Evolutionary conservation across 1,140 invertebrate genomes (phyloP), one percentile per base, ranked within the genome.

Genomic region (Drosophila willistoni): DNA sequence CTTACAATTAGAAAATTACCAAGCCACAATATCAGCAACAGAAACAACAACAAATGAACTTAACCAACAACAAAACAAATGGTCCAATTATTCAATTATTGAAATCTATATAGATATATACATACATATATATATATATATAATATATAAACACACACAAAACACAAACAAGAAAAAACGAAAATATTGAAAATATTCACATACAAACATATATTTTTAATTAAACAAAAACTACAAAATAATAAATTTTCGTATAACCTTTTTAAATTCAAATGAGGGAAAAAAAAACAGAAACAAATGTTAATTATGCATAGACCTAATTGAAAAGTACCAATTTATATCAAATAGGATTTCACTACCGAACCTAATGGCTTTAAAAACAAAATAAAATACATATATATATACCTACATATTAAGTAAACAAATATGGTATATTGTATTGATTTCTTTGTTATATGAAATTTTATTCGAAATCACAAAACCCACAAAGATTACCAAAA

Each of bases 51-150:
- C 7, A 51, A 22, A 51, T 51, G 44, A 51, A 51, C 44, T 51
- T 51, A 22, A 19, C 44, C 17, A 51, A 51, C 44, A 51, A 51
- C 44, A 79, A 81, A 90, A 91, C 78, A 84, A 90, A 90, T 90
- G 83, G 82, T 90, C 87, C 87, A 90, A 90, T 90, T 90, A 90
- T 86, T 90, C 77, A 90, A 89, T 89, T 89, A 83, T 74, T 77
- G 83, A 72, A 64, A 71, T 56, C 64, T 42, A 77, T 68, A 70
- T 57, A 42, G 59, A 68, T 19, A 54, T 64, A 47, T 29, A 65
- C 61, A 72, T 60, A 77, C 68, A 73, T 66, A 72, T 59, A 72
- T 62, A 79, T 47, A 34, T 19, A 62, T 72, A 60, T 25, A 3
- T 22, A 22, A 22, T 22, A 29, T 79, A 79, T 68, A 78, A 66